Percentiles rank a stretch among this genome's conserved stretches.
phyloP scores from a whole-genome alignment of 2,797 vertebrate genomes.

The Melanotaenia maccullochi region DNA sequence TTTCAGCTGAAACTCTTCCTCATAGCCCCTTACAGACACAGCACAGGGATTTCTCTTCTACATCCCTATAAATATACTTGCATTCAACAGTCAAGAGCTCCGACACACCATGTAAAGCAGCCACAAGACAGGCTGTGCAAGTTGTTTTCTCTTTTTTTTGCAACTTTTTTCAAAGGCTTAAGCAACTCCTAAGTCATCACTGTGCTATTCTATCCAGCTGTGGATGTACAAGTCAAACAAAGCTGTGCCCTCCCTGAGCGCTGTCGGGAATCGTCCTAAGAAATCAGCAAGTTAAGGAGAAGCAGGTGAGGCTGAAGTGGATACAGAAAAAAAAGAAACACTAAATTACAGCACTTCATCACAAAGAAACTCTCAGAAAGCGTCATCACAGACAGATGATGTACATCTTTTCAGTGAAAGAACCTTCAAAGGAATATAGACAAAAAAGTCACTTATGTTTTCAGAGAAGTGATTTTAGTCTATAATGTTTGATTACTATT shows the following conservation, averaged over 20 bases:
- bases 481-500: conserved; percentile 1
- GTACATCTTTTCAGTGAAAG: conserved; percentile 1
- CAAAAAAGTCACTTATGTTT: not conserved
- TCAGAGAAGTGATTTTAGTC: conserved; percentile 7
- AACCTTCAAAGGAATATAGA: not conserved
- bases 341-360: conserved; percentile 56
- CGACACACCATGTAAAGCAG: not conserved
- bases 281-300: conserved; percentile 56
- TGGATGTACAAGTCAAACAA: conserved; percentile 41
- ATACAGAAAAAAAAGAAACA: conserved; percentile 19
- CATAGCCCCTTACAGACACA: not conserved
- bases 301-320: conserved; percentile 64
- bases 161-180: conserved; percentile 1
- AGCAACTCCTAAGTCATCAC: conserved; percentile 38
- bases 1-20: conserved; percentile 10
- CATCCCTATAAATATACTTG: conserved; percentile 7
- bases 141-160: not conserved
- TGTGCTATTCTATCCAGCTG: conserved; percentile 56
- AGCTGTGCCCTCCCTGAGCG: conserved; percentile 31
- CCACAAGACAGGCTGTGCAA: not conserved
- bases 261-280: conserved; percentile 34
- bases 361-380: conserved; percentile 21
- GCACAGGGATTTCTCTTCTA: conserved; percentile 15
- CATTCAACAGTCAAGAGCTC: conserved; percentile 18
- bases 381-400: conserved; percentile 17